Base-by-base conservation (phyloP, 53 echinoderm and acorn worm species). In the Holothuria leucospilota region DNA sequence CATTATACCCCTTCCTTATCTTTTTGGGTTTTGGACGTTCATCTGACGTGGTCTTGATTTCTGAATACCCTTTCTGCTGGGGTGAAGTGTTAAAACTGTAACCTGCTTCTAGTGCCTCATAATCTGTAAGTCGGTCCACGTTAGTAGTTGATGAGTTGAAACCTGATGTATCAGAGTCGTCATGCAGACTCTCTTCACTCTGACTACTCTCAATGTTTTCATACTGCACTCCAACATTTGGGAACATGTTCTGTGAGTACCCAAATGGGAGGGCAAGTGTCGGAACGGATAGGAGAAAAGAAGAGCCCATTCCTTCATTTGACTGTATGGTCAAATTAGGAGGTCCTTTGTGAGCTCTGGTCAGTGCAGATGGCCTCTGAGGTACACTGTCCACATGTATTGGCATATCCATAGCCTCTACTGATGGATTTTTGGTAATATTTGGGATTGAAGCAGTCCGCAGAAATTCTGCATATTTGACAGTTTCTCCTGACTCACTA, bases 61-160 rank as follows among this genome's bases (percentile, higher is more conserved):
- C 61, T 59, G 80, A 60, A 38, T 80, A 80, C 60, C 34, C 29
- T 28, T 60, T 56, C 21, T 38, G 20, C 61, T 60, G 25, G 8
- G 28, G 39, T 30, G 21, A 4, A 29, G 28, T 61, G 13, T 21
- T 60, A 27, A 59, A 67, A 16, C 18, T 56, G 67, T 67, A 80
- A 27, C 80, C 80, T 30, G 56, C 80, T 15, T 80, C 80, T 59
- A 80, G 29, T 27, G 80, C 38, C 20, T 80, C 80, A 20, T 80
- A 80, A 61, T 61, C 80, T 60, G 80, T 56, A n/a, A 75, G 51
- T 10, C 39, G 75, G 49, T 14, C 75, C 10, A 75, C 13, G 52
- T 75, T 75, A 18, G 29, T 30, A 16, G 80, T 28, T 11, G 80
- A 80, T 18, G 59, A 60, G 38, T 80, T 61, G 30, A 61, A 80